Evolutionary conservation across 2,797 vertebrate species (phyloP), one percentile per base, ranked within the genome.

Genomic region (Acanthopagrus latus): DNA sequence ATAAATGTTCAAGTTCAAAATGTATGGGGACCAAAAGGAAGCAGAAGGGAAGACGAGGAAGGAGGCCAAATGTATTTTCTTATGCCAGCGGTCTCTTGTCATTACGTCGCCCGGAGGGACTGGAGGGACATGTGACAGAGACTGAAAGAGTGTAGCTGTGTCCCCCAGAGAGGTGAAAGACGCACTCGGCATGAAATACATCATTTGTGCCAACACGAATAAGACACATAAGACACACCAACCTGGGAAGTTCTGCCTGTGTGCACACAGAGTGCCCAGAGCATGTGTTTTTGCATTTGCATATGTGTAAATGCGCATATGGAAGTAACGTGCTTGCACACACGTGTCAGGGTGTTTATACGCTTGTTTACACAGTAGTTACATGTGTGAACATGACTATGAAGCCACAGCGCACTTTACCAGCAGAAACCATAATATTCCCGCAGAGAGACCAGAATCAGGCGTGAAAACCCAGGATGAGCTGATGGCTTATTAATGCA

Each of bases 401-500:
- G 1, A 84, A 78, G 64, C 25, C 44, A 38, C 27, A 16, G 14
- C 0, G 9, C 33, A 58, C 11, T 47, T 59, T n/a, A 73, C 47
- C 33, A 48, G 70, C 21, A 51, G 55, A 75, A 82, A 77, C 46
- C 27, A 62, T 20, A 7, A 33, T 52, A 76, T 76, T 68, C 78
- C 29, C 55, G 27, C 62, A 70, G 63, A 73, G 71, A 75, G 72
- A 77, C 64, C 50, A 64, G 65, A 89, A 85, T 84, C 74, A 81
- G 73, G 73, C 69, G 29, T 4, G 4, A 75, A 83, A 78, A 78
- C 33, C 59, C 55, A 52, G 72, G 75, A 83, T 65, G 80, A 85
- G 60, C 68, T 89, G 84, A 93, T 92, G 80, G 82, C 87, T 91
- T 92, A 91, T 94, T 92, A 90, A 93, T 90, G 92, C 78, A 86